Conservation (phyloP, 2,113 vertebrate genomes). For the Miniopterus natalensis region DNA sequence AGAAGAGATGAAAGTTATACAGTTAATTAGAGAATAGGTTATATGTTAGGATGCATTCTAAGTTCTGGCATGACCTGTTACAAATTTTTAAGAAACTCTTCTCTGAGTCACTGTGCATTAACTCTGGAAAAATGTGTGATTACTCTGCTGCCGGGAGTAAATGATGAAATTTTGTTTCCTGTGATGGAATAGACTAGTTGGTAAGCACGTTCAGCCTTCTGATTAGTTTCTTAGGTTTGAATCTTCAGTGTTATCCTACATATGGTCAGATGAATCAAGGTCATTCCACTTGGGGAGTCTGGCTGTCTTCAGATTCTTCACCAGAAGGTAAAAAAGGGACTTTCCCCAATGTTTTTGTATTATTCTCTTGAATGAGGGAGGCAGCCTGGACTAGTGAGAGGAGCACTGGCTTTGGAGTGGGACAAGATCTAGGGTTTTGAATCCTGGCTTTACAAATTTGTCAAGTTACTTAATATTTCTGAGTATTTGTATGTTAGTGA, state of each 20-base stretch:
- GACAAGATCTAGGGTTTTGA: background rate
- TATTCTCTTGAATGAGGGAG: background rate
- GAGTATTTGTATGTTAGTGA: background rate
- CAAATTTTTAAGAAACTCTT: background rate
- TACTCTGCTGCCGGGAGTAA: constrained; percentile 61
- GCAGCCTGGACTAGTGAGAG: background rate
- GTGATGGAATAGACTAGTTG: constrained; percentile 71
- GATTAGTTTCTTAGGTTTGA: constrained; percentile 70
- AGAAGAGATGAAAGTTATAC: constrained; percentile 34
- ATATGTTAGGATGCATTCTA: background rate
- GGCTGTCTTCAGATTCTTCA: constrained; percentile 61
- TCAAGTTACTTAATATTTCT: constrained; percentile 10
- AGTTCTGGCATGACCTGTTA: constrained; percentile 46
- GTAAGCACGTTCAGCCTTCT: constrained; percentile 60
- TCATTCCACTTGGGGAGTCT: constrained; percentile 75
- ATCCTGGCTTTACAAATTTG: background rate
- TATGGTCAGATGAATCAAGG: constrained; percentile 79
- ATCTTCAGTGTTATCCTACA: constrained; percentile 69
- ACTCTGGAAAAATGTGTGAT: background rate
- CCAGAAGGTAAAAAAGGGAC: constrained; percentile 71
- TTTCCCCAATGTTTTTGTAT: background rate
- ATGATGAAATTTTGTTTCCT: constrained; percentile 74
- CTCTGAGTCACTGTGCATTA: background rate
- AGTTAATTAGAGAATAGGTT: constrained; percentile 71
- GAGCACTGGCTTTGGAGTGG: background rate